Base-by-base conservation (phyloP, 2,888 invertebrate species). In the Campoplex nolae region DNA sequence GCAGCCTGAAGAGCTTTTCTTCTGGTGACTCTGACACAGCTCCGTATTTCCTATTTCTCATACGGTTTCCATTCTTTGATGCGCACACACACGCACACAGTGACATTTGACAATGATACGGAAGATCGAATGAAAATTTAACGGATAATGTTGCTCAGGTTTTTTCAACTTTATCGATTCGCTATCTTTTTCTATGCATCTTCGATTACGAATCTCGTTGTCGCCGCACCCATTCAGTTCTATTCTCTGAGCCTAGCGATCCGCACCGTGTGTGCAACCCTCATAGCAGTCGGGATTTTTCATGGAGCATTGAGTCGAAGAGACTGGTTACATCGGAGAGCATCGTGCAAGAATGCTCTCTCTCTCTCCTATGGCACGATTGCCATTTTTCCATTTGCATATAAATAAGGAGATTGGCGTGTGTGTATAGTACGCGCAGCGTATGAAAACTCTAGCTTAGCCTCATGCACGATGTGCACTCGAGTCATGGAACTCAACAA, bases 381-480 rank as follows among this genome's bases (percentile, higher is more conserved):
- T 88, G 86, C 88, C 88, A 87, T 90, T 91, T 92, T 92, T 90
- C 86, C 90, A 92, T 92, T 92, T 92, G 91, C 92, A 91, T 91
- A 90, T 90, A 91, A 92, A 92, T 92, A 91, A 91, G 90, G 75
- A 87, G 81, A 0, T 74, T 87, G 86, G 85, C 81, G 89, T 84
- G 82, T 88, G 89, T 84, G 82, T 88, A 58, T 4, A 9, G 75
- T 67, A 38, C 42, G 73, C 71, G 67, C 42, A 65, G 54, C 51
- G 68, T 65, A 62, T 62, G 32, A 35, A 77, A 71, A 23, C 70
- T 75, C 23, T 7, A 48, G 23, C 73, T 28, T 38, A 45, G 67
- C 71, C 32, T 45, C 77, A n/a, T 65, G 74, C 77, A 51, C 84
- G 78, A 78, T 82, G 82, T 82, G 84, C 84, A 80, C 80, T 73